Evolutionary conservation across 2,797 vertebrate genomes (phyloP).

Genomic region (Notolepis coatsorum): DNA sequence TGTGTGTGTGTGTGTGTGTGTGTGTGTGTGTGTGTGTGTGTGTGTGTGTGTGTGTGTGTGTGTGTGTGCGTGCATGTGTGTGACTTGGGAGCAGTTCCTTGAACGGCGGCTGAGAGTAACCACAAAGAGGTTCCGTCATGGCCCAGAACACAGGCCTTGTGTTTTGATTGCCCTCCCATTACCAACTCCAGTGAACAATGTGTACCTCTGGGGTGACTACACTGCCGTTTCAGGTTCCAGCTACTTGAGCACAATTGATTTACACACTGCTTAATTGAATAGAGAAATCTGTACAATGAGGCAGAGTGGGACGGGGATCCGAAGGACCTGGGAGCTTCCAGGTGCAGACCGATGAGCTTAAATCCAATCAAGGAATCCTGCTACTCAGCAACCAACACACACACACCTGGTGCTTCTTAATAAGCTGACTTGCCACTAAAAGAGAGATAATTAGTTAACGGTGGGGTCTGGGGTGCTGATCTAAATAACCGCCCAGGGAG

Average conservation of each 20-base stretch:
- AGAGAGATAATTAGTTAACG: slow-evolving; percentile 60
- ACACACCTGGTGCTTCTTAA: slow-evolving; percentile 62
- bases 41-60: no score
- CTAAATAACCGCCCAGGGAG: slow-evolving; percentile 45
- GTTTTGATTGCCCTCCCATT: background rate
- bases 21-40: no score
- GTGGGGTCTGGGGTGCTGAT: slow-evolving; percentile 36
- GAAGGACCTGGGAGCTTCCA: slow-evolving; percentile 44
- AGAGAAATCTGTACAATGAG: slow-evolving; percentile 15
- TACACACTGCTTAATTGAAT: slow-evolving; percentile 25
- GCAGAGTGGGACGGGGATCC: slow-evolving; percentile 38
- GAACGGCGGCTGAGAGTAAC: no score
- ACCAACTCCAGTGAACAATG: background rate
- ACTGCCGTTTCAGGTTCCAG: slow-evolving; percentile 22
- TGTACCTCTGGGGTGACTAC: background rate
- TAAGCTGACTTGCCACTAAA: slow-evolving; percentile 45
- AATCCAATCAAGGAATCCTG: slow-evolving; percentile 54
- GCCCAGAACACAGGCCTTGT: slow-evolving; percentile 16
- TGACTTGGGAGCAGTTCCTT: no score
- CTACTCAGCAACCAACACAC: slow-evolving; percentile 54
- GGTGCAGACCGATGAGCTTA: slow-evolving; percentile 35
- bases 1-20: no score
- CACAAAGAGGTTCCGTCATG: slow-evolving; percentile 21
- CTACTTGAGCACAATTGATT: slow-evolving; percentile 43
- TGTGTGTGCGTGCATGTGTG: no score